phyloP scores from a whole-genome alignment of 2,888 invertebrate species.

The Acrobasis suavella region DNA sequence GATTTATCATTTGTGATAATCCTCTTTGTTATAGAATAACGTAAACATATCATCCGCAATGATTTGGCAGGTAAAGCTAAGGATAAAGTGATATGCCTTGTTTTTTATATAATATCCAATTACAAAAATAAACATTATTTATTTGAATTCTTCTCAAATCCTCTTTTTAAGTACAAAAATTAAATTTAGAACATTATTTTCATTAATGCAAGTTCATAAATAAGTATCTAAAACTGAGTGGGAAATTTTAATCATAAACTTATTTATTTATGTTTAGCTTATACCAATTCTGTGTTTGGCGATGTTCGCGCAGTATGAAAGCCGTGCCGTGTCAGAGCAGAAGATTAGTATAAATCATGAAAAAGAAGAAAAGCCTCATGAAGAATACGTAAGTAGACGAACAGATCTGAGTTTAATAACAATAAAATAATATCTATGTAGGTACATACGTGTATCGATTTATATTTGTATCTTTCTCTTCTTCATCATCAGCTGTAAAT shows the following conservation, averaged over 20 bases:
- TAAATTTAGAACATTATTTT: no score
- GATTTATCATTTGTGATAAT: slow-evolving; percentile 21
- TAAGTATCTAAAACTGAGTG: no score
- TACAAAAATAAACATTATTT: no score
- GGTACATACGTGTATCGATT: background rate
- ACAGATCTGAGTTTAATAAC: no score
- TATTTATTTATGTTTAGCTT: slow-evolving; percentile 38
- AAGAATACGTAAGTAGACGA: slow-evolving; percentile 62
- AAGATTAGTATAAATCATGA: slow-evolving; percentile 43
- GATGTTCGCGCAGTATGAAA: slow-evolving; percentile 51
- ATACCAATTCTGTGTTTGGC: slow-evolving; percentile 50
- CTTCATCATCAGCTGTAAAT: no score
- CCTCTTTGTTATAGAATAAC: slow-evolving; percentile 3
- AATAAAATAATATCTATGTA: no score
- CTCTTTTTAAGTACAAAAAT: no score
- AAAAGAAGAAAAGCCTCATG: slow-evolving; percentile 54
- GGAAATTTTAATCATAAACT: background rate
- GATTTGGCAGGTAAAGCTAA: slow-evolving; percentile 20
- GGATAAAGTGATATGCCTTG: background rate
- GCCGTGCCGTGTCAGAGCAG: slow-evolving; percentile 58
- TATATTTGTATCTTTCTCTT: no score
- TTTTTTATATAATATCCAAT: background rate
- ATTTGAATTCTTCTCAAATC: no score
- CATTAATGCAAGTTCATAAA: no score
- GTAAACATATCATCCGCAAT: slow-evolving; percentile 9